These are phyloP conservation scores for Salmo trutta DNA, from an alignment of 2,797 vertebrate species.

Conservation along the genomic window DNA sequence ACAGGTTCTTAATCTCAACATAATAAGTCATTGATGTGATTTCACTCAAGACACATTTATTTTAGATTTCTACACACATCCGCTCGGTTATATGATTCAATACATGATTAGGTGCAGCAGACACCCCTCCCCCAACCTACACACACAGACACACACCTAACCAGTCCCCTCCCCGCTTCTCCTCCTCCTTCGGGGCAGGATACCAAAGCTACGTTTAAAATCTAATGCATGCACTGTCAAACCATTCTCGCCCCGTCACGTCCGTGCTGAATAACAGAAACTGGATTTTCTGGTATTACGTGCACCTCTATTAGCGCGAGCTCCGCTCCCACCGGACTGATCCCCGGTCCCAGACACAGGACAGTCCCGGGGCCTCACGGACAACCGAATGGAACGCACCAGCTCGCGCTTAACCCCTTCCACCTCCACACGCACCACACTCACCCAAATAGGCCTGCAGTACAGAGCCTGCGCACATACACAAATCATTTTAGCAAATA, in stretches of 20 bases:
- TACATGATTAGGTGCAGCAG: conserved; percentile 19
- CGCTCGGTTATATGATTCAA: conserved; percentile 27
- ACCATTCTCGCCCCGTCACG: conserved; percentile 87
- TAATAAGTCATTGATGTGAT: conserved; percentile 57
- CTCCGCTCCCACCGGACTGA: conserved; percentile 47
- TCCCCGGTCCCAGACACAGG: conserved; percentile 64
- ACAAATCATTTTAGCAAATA: neutral
- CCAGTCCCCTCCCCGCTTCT: conserved; percentile 14
- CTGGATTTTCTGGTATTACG: conserved; percentile 84
- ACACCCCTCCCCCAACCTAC: conserved; percentile 18
- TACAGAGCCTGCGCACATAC: neutral
- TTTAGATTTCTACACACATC: conserved; percentile 45
- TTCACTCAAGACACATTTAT: conserved; percentile 43
- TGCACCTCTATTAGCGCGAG: conserved; percentile 74
- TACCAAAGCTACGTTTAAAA: conserved; percentile 83
- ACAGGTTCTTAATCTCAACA: conserved; percentile 4
- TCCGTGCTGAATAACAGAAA: conserved; percentile 83
- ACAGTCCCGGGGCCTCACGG: neutral
- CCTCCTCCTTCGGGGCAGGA: conserved; percentile 72
- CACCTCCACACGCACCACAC: neutral
- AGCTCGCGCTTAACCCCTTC: neutral
- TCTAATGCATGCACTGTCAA: conserved; percentile 82
- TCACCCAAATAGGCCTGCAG: neutral
- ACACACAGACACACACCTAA: conserved; percentile 41
- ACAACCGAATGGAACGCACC: conserved; percentile 1